Evolutionary conservation across 1,140 invertebrate genomes (phyloP).

Genomic region (Anastrepha obliqua): DNA sequence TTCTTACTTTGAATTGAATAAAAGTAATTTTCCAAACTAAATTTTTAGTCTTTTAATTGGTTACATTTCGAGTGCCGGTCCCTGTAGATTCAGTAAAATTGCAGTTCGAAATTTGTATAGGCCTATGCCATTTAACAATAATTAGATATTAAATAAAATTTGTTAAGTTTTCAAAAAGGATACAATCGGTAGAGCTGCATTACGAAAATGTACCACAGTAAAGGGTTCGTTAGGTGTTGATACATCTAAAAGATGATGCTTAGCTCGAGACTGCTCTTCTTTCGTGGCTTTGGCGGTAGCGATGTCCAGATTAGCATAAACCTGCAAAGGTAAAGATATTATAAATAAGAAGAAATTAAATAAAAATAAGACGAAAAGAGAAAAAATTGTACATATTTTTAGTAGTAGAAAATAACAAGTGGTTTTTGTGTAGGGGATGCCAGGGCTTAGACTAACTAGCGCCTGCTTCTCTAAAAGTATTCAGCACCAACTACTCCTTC

Average conservation of each 20-base stretch:
- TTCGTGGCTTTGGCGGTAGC: slow-evolving; percentile 95
- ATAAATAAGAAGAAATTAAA: neutral
- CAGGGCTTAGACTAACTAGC: too few species aligned
- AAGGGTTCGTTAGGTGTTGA: slow-evolving; percentile 87
- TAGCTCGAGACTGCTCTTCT: slow-evolving; percentile 84
- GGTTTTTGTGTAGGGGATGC: too few species aligned
- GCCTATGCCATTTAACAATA: neutral
- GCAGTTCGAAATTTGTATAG: too few species aligned
- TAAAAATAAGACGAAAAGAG: neutral
- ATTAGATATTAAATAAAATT: neutral
- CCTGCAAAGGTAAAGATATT: slow-evolving; percentile 76
- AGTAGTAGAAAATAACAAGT: too few species aligned
- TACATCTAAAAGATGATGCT: slow-evolving; percentile 94
- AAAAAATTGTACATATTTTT: neutral
- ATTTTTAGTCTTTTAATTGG: too few species aligned
- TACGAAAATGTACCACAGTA: slow-evolving; percentile 91
- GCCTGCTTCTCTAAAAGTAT: too few species aligned
- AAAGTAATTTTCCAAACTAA: too few species aligned
- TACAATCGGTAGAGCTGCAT: slow-evolving; percentile 84
- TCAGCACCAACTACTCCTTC: too few species aligned
- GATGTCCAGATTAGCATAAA: slow-evolving; percentile 95
- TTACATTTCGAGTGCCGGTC: too few species aligned
- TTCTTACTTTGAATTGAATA: too few species aligned
- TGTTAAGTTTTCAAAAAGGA: slow-evolving; percentile 55
- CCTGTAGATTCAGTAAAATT: too few species aligned